Evolutionary conservation across 2,888 invertebrate species (phyloP), one percentile per base, ranked within the genome.

Genomic region (Hemistola chrysoprasaria): DNA sequence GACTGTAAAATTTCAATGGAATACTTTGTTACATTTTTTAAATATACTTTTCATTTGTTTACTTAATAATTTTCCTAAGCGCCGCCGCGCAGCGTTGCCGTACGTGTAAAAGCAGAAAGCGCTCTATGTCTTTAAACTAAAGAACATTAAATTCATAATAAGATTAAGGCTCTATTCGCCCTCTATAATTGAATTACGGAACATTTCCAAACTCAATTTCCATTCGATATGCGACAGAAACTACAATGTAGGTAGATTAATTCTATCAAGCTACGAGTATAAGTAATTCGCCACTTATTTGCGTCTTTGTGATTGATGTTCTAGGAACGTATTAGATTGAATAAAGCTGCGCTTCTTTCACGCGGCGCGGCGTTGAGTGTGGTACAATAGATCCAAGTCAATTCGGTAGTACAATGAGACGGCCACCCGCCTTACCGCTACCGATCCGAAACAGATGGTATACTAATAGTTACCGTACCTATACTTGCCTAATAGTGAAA

Each of bases 351-450:
- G 70, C 67, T 75, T 72, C 76, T 78, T 82, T 79, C 72, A 77
- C 72, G 16, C 16, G 16, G 16, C 16, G 16, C 2, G 71, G 70
- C 69, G 65, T 23, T 61, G 73, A 74, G 68, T 71, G 67, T 68
- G 68, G 70, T 74, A 74, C 65, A 79, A 70, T 69, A 65, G 55
- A 64, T 59, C 68, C 65, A 62, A 78, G 67, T 76, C 78, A 81
- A 79, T 83, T 82, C 79, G 73, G 80, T 75, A 78, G 80, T 76
- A 78, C 77, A 80, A 78, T 76, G 62, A 65, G 62, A 47, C 60
- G 43, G 37, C 43, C 43, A 38, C 43, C 43, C 43, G 33, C 34
- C 26, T 38, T 38, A 16, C 33, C 11, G 22, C 26, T 33, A 34
- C 33, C 11, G 30, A 23, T 21, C 10, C 7, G 20, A 28, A 20